Base-by-base conservation (phyloP, 2,113 vertebrate species). In the Thinocorus orbignyianus region DNA sequence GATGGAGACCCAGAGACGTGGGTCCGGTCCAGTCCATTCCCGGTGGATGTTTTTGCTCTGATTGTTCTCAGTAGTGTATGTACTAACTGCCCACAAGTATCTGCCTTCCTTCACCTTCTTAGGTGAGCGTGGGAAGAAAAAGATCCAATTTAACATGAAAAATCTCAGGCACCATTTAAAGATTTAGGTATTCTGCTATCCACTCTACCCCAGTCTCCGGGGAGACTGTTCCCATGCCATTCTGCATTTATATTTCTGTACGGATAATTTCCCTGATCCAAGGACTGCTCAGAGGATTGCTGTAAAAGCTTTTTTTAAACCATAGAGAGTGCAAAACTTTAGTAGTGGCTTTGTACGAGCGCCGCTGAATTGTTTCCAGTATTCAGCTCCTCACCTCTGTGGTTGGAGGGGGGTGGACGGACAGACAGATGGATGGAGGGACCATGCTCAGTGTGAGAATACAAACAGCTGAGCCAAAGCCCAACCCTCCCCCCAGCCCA, bases 391-490 rank as follows among this genome's bases (percentile, higher is more conserved):
- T 92, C 87, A 93, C 87, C 93, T 89, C 84, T 72, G 84, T 33
- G 86, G 28, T 7, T 54, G 1, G 16, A n/a, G 30, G 89, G 3
- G 68, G 28, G 73, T 2, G 13, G 33, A 72, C 68, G 81, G 96
- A 48, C 10, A 1, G 96, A 62, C 16, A 13, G 94, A 52, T 28
- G 17, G 46, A 31, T 5, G n/a, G 92, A 87, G 4, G 5, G 88
- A 8, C 76, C 0, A 9, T 86, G 95, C 69, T 77, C 58, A 54
- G 80, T 49, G 90, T 88, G 86, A 95, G 95, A 92, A 92, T 65
- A 92, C 54, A 76, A 93, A 96, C 92, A 97, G 94, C 96, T 79
- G 88, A 95, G 81, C 94, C 90, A 95, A 90, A 70, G 96, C 87
- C 71, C 94, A 78, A 91, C 95, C 91, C 89, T 92, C 51, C 54